Evolutionary conservation across 2,797 vertebrate species (phyloP).

Genomic region (Alosa sapidissima): DNA sequence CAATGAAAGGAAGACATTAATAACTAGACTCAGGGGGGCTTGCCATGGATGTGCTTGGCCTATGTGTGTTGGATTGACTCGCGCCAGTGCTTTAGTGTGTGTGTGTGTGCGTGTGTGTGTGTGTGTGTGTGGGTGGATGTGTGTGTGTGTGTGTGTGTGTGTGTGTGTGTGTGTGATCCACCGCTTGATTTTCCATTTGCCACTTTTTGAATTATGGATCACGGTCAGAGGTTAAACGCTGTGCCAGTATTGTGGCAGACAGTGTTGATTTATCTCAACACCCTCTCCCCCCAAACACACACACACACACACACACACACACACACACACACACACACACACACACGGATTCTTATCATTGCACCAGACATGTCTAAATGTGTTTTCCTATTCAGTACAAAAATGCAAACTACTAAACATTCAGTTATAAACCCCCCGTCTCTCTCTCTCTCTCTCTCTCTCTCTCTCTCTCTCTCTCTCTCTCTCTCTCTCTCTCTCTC

Average conservation of each 20-base stretch:
- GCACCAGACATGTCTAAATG: slow-evolving; percentile 10
- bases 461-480: neutral
- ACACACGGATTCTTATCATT: neutral
- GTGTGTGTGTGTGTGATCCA: neutral
- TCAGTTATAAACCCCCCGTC: neutral
- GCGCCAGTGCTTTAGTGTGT: neutral
- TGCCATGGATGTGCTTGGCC: slow-evolving; percentile 3
- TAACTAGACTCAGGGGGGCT: slow-evolving; percentile 10
- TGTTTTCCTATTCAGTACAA: neutral
- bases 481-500: neutral
- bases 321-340: neutral
- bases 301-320: neutral
- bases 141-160: neutral
- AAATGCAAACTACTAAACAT: neutral
- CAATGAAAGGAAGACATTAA: neutral
- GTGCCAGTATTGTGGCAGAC: neutral
- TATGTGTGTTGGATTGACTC: neutral
- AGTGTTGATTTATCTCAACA: neutral
- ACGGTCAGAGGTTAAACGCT: neutral
- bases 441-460: neutral
- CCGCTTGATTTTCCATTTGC: neutral
- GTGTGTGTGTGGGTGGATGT: neutral
- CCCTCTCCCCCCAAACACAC: neutral
- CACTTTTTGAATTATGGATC: neutral
- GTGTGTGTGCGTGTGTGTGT: neutral